A percentile compares a stretch with the other conserved stretches of the same genome.
Evolutionary conservation across 2,113 vertebrate species (phyloP).

Genomic region (Saimiri boliviensis): DNA sequence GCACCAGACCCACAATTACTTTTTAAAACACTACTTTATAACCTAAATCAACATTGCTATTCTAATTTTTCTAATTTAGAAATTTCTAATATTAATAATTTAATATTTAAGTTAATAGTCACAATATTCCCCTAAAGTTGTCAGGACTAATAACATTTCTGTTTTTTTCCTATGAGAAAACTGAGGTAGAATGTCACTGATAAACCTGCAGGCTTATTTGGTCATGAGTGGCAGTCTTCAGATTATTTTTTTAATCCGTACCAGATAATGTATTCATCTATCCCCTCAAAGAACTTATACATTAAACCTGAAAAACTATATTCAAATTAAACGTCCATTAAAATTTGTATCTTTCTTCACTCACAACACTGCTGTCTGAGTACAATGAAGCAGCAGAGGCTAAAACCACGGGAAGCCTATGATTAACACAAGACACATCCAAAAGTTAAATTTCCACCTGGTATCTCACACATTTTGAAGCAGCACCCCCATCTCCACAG

Average conservation of each 20-base stretch:
- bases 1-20: background rate
- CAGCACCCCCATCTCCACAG: background rate
- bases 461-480: slow-evolving; percentile 19
- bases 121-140: background rate
- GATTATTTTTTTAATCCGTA: background rate
- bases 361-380: background rate
- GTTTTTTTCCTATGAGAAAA: slow-evolving; percentile 36
- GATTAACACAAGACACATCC: background rate
- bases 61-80: background rate
- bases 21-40: background rate
- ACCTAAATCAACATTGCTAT: background rate
- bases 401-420: background rate
- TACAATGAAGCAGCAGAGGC: background rate
- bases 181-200: background rate
- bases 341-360: background rate
- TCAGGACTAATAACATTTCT: background rate
- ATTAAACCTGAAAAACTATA: slow-evolving; percentile 1
- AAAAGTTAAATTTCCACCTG: slow-evolving; percentile 49
- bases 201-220: background rate
- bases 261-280: background rate
- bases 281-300: background rate
- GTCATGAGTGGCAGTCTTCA: background rate
- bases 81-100: background rate
- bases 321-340: slow-evolving; percentile 46
- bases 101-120: background rate